Evolutionary conservation across 2,113 vertebrate species (phyloP).

Genomic region (Macrotus californicus): DNA sequence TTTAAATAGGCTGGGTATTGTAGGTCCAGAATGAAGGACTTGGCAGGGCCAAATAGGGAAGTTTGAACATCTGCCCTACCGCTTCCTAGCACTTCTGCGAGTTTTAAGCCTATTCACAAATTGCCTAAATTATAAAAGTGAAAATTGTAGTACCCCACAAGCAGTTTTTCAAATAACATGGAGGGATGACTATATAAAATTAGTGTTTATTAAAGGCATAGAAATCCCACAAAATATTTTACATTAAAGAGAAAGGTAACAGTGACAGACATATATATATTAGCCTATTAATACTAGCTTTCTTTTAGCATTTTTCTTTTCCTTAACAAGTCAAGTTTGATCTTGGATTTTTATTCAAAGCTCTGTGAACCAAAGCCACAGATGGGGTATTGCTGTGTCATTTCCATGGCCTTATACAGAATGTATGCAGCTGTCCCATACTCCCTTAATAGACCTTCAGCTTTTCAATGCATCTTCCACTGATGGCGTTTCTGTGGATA

Average conservation of each 20-base stretch:
- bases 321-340: slow-evolving; percentile 59
- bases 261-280: slow-evolving; percentile 16
- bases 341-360: slow-evolving; percentile 69
- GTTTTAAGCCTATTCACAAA: slow-evolving; percentile 66
- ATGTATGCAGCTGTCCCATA: slow-evolving; percentile 72
- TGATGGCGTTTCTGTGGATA: slow-evolving; percentile 75
- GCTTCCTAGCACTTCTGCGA: slow-evolving; percentile 54
- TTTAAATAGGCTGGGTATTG: slow-evolving; percentile 68
- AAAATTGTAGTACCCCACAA: slow-evolving; percentile 25
- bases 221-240: slow-evolving; percentile 41
- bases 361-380: slow-evolving; percentile 67
- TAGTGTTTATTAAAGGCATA: slow-evolving; percentile 39
- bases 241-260: slow-evolving; percentile 17
- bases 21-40: slow-evolving; percentile 67
- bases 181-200: background rate
- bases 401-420: slow-evolving; percentile 70
- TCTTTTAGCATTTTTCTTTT: slow-evolving; percentile 45
- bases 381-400: slow-evolving; percentile 73
- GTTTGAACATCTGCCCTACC: slow-evolving; percentile 70
- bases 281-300: slow-evolving; percentile 19
- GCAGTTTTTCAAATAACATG: slow-evolving; percentile 5
- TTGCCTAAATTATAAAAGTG: slow-evolving; percentile 49
- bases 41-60: slow-evolving; percentile 69
- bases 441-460: slow-evolving; percentile 74
- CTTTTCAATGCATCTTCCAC: slow-evolving; percentile 74